Base-by-base conservation (phyloP, 2,888 invertebrate genomes). In the Aproaerema taeniolella region DNA sequence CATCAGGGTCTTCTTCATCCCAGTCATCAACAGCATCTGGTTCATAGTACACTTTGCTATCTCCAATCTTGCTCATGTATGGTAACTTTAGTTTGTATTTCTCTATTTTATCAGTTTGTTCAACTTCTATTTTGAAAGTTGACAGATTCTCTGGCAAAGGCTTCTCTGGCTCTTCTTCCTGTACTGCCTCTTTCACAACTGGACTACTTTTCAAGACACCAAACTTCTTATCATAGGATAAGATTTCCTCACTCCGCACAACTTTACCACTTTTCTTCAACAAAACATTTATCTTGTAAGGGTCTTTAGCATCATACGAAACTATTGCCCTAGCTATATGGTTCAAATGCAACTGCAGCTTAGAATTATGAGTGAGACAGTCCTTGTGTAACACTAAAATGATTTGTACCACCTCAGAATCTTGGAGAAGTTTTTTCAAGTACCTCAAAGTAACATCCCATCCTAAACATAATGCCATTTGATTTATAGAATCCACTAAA, bases 1-100 rank as follows among this genome's bases (percentile, higher is more conserved):
- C 94, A 85, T 95, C 95, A 1, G 95, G 95, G 77, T 95, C 94
- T 75, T 95, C 95, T 59, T 94, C 94, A 61, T 95, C 95, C 87
- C 93, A 92, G 67, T 95, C 95, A 69, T 95, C 95, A 1, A 90
- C 88, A 38, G 90, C 91, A 73, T 95, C 95, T 7, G 94, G 92
- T 49, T 91, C 88, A 61, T 95, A 95, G 52, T 90, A 88, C 24
- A 95, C 92, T 61, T 90, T 90, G 29, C 91, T 89, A 43, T 88
- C 88, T 1, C 85, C 78, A 35, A 82, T 81, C 49, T 86, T 87
- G 51, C 72, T 83, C 85, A 83, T 83, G 57, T 91, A 92, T 0
- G 92, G 92, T 39, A 92, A 71, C 42, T 90, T 80, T 25, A 92
- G 66, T 51, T 88, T 86, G 45, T 87, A 81, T 46, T 88, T 89